Evolutionary conservation across 2,888 invertebrate genomes (phyloP).

Genomic region (Drosophila fungiperda): DNA sequence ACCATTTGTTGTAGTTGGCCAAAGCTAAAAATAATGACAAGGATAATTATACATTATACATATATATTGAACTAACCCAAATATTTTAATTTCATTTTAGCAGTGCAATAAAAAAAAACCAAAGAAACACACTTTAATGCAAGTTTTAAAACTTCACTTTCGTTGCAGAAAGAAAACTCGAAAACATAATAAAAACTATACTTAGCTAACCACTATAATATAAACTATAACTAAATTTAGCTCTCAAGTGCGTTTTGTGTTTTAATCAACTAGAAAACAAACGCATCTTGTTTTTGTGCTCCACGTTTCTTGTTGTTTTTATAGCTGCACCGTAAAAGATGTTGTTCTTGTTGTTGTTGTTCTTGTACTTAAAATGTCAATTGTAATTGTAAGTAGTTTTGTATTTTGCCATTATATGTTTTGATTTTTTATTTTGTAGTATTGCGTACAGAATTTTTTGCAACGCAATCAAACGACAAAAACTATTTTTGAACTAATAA

Average conservation of each 20-base stretch:
- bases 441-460: conserved; percentile 40
- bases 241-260: conserved; percentile 30
- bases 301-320: conserved; percentile 34
- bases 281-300: conserved; percentile 39
- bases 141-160: conserved; percentile 55
- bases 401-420: conserved; percentile 39
- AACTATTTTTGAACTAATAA: conserved; percentile 70
- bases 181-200: conserved; percentile 28
- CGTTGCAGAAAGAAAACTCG: conserved; percentile 54
- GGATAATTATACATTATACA: conserved; percentile 6
- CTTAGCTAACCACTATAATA: conserved; percentile 26
- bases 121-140: conserved; percentile 39
- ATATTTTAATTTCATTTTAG: conserved; percentile 60
- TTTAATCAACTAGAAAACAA: conserved; percentile 30
- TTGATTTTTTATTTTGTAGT: conserved; percentile 7
- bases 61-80: conserved; percentile 42
- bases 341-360: conserved; percentile 32
- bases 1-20: conserved; percentile 41
- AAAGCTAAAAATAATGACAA: conserved; percentile 14
- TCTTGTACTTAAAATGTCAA: conserved; percentile 41
- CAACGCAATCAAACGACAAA: conserved; percentile 16
- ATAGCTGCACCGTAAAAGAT: conserved; percentile 45
- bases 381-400: conserved; percentile 62
- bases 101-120: conserved; percentile 38
- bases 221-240: conserved; percentile 19